Base-by-base conservation (phyloP, 2,797 vertebrate species). In the Siniperca obscura region DNA sequence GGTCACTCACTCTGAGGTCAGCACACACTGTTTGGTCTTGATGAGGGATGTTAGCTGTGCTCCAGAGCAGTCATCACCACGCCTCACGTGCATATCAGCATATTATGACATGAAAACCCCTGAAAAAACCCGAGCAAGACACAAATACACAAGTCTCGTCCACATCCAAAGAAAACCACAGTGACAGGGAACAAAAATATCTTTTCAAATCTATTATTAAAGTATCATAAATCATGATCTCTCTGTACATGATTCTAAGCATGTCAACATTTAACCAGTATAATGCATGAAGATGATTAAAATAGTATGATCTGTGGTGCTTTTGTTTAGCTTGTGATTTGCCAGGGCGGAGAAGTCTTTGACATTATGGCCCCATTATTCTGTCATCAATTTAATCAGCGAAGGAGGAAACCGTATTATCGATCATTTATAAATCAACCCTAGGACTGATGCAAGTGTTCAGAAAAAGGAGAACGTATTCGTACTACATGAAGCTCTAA, bases 211-310 rank as follows among this genome's bases (percentile, higher is more conserved):
- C 74, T 67, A 66, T 67, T 22, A 65, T 75, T 76, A 56, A 82
- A 81, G 82, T 70, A 3, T 78, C 75, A 56, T 72, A 78, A 85
- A 80, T 75, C 68, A 7, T 8, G 55, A 87, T 78, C 64, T 76
- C 55, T 88, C 85, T 89, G 86, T 87, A 89, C 90, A 90, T 10
- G 57, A 77, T 59, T 72, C 55, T 3, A 46, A 60, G 60, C 60
- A 40, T 36, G 12, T 78, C 46, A 27, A 34, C 65, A 67, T 52
- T 48, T 12, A 22, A 30, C 10, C 70, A 50, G 34, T 22, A 1
- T 11, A 38, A 70, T 2, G 44, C 11, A 30, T 61, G 69, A 59
- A 67, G 65, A 60, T 14, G 71, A 78, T 83, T 65, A 8, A 68
- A 78, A 74, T 25, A 81, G 70, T 52, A 64, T 55, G 22, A 75